Evolutionary conservation across 2,113 vertebrate genomes (phyloP), one percentile per base, ranked within the genome.

Genomic region (Marmota monax): DNA sequence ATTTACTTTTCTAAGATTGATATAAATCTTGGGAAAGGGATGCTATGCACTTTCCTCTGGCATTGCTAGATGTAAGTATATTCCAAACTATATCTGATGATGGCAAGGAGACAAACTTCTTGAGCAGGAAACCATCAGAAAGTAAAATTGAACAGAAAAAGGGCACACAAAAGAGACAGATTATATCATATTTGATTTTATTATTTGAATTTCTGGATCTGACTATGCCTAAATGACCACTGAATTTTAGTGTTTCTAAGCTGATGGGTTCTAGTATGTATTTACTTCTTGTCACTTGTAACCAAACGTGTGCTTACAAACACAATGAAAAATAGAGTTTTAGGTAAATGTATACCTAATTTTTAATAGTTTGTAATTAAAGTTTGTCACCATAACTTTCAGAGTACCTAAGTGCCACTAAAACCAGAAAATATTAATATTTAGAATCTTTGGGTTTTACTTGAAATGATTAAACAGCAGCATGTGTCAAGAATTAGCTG

Each of bases 31-130:
- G 56, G 72, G 69, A 88, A 83, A 84, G 20, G 6, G 88, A 77
- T 48, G 37, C 7, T 96, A 14, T 96, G 53, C 10, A 32, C 67
- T 96, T 94, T 86, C 25, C 63, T 93, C 83, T 94, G 95, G 76
- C 63, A 53, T 56, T 96, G 29, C 13, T 45, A 58, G 67, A 29
- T 48, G 12, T n/a, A 92, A 22, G 14, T 58, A 69, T 70, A 78
- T 94, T 79, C 20, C 51, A 94, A 4, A 86, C 23, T 58, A 5
- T 84, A 67, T 69, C 74, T 92, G 89, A 84, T 63, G 29, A 67
- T 90, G 76, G 53, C 65, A 48, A 63, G 77, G 27, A 92, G 45
- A 92, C 56, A 96, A 70, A 89, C 34, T 94, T 84, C 79, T 67
- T 72, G 77, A 79, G 18, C 23, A 34, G 88, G 73, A 95, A 95